phyloP scores from a whole-genome alignment of 2,888 invertebrate genomes.

The Cinara cedri region DNA sequence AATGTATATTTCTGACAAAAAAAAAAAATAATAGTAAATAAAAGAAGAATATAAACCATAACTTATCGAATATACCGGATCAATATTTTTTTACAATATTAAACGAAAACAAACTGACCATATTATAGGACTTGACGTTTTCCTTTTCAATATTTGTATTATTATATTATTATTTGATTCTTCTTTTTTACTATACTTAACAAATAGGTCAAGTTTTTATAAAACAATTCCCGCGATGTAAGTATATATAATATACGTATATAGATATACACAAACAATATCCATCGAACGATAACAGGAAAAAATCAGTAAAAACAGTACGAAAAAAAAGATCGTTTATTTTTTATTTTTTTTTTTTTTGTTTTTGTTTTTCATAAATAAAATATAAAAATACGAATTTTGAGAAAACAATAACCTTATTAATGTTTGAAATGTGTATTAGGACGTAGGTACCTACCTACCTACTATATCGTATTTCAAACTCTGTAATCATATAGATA shows the following conservation, averaged over 20 bases:
- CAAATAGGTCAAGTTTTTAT: conserved; percentile 28
- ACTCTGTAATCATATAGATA: no score
- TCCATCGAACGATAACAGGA: not conserved
- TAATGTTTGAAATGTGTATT: no score
- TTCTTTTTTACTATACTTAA: not conserved
- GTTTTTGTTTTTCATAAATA: no score
- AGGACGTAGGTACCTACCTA: no score
- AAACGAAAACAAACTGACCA: conserved; percentile 23
- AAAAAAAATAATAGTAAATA: not conserved
- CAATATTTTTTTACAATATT: not conserved
- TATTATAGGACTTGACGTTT: conserved; percentile 11
- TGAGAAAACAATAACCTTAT: no score
- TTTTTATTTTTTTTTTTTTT: no score
- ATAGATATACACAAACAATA: not conserved
- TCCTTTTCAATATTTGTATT: not conserved
- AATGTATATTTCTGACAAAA: no score
- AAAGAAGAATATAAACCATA: not conserved
- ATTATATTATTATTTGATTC: not conserved
- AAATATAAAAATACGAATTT: no score
- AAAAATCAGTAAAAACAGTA: not conserved
- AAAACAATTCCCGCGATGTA: not conserved
- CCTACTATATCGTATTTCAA: not conserved
- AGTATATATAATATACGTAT: not conserved
- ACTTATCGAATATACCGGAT: not conserved
- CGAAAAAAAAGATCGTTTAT: no score